Evolutionary conservation across 2,113 vertebrate genomes (phyloP).

Genomic region (Fregata magnificens): DNA sequence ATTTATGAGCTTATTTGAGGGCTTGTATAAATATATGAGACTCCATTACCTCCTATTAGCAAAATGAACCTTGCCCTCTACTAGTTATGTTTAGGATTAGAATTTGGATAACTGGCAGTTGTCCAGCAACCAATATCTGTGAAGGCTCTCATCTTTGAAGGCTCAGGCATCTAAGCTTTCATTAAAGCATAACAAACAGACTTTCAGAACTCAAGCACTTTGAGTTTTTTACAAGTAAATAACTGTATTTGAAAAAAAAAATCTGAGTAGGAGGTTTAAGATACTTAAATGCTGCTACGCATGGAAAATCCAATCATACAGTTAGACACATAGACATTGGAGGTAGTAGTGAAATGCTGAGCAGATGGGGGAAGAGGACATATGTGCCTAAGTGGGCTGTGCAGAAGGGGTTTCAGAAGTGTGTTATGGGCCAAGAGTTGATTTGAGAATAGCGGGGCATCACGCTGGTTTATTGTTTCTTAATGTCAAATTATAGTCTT

Average conservation of each 20-base stretch:
- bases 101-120: background rate
- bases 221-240: background rate
- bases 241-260: background rate
- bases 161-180: background rate
- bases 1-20: background rate
- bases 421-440: background rate
- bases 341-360: background rate
- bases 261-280: background rate
- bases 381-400: background rate
- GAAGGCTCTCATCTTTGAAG: background rate
- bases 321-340: background rate
- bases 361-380: constrained; percentile 1
- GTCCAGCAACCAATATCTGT: background rate
- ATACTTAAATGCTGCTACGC: background rate
- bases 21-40: background rate
- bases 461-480: background rate
- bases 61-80: background rate
- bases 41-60: background rate
- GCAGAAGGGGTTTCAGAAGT: background rate
- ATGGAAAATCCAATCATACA: background rate
- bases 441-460: background rate
- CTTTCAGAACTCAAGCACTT: background rate
- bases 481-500: background rate
- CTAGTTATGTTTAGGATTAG: background rate
- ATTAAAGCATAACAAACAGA: background rate